These are phyloP conservation scores for Acromyrmex charruanus DNA, from an alignment of 1,140 invertebrate species.

Conservation along the genomic window DNA sequence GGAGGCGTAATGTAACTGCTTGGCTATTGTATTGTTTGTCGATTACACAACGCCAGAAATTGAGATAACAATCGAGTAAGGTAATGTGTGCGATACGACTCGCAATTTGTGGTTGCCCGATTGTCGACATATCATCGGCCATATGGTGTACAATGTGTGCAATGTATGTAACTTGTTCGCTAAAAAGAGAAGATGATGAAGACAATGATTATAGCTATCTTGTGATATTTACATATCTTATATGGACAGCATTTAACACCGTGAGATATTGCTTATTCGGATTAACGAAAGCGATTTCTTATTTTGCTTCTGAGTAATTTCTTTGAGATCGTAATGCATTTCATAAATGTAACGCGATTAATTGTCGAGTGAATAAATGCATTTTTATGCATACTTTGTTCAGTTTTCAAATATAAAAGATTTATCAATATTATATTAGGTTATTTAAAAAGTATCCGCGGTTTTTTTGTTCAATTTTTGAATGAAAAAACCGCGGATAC, in stretches of 20 bases:
- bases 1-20: conserved; percentile 39
- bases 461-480: too few species aligned
- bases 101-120: conserved; percentile 17
- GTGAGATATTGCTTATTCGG: not conserved
- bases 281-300: not conserved
- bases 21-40: conserved; percentile 47
- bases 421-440: not conserved
- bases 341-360: conserved; percentile 10
- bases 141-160: not conserved
- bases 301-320: not conserved
- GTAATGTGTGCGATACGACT: conserved; percentile 25
- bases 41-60: conserved; percentile 55
- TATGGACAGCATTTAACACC: not conserved
- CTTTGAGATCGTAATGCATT: not conserved
- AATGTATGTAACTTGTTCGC: not conserved
- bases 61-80: conserved; percentile 52
- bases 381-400: not conserved
- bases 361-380: not conserved
- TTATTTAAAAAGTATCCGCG: too few species aligned
- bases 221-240: not conserved
- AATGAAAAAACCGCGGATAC: too few species aligned
- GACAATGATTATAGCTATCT: not conserved
- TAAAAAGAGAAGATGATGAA: not conserved
- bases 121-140: conserved; percentile 18
- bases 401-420: not conserved